Evolutionary conservation across 30 jellyfish, hydroid and myxozoan species (phyloP).

Genomic region (Pseudorhiza aurosa): DNA sequence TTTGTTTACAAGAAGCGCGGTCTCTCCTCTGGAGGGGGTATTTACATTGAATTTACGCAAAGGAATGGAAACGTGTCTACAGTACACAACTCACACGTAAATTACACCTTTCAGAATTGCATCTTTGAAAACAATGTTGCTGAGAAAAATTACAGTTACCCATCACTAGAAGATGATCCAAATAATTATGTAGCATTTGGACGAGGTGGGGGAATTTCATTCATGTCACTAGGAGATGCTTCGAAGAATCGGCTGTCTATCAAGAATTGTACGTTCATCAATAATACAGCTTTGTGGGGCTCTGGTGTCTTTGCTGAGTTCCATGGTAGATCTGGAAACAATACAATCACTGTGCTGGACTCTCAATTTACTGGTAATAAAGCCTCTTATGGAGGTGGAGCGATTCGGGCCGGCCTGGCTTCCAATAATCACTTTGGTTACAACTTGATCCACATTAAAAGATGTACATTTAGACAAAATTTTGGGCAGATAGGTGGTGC

Average conservation of each 20-base stretch:
- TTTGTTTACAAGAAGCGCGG: neutral
- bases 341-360: neutral
- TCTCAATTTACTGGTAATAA: conserved; percentile 36
- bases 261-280: conserved; percentile 28
- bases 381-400: conserved; percentile 84
- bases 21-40: conserved; percentile 73
- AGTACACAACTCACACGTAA: conserved; percentile 1
- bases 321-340: conserved; percentile 29
- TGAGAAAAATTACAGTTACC: conserved; percentile 28
- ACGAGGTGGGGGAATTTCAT: conserved; percentile 75
- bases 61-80: neutral
- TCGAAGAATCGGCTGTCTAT: conserved; percentile 24
- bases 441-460: neutral
- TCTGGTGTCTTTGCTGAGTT: conserved; percentile 70
- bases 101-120: conserved; percentile 20
- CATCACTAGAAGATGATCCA: conserved; percentile 30
- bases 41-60: conserved; percentile 59
- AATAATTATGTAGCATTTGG: conserved; percentile 52
- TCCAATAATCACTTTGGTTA: conserved; percentile 17
- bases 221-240: conserved; percentile 41
- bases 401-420: conserved; percentile 45
- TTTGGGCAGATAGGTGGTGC: conserved; percentile 30
- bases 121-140: conserved; percentile 37
- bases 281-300: conserved; percentile 82
- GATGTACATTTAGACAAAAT: conserved; percentile 5